A percentile compares a stretch with the other conserved stretches of the same genome.
These are phyloP conservation scores for Epinephelus lanceolatus DNA, from an alignment of 2,113 vertebrate species.

Conservation along the genomic window DNA sequence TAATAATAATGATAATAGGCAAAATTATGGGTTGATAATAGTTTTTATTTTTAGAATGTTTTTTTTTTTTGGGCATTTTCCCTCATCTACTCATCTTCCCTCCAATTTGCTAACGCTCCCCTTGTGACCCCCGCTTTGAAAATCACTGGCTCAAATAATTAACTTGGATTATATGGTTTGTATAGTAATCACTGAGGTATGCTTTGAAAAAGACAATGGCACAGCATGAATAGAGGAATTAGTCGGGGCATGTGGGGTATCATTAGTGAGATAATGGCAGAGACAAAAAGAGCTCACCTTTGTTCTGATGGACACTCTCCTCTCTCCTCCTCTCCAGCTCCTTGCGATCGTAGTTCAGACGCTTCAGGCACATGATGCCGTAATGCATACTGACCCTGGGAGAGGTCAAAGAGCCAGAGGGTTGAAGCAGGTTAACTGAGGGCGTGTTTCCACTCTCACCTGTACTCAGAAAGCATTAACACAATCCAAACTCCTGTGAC, in stretches of 20 bases:
- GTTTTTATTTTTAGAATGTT: too few species aligned
- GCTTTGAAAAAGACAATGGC: constrained; percentile 9
- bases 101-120: too few species aligned
- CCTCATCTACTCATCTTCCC: too few species aligned
- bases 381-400: constrained; percentile 94
- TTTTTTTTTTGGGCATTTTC: too few species aligned
- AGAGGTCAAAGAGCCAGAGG: constrained; percentile 59
- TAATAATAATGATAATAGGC: too few species aligned
- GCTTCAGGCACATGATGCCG: constrained; percentile 95
- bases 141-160: neutral
- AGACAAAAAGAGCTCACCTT: constrained; percentile 81
- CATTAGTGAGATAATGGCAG: constrained; percentile 11
- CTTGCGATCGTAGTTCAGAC: constrained; percentile 94
- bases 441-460: constrained; percentile 45
- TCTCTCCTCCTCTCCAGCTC: constrained; percentile 93
- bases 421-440: constrained; percentile 42
- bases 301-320: constrained; percentile 90
- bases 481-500: constrained; percentile 31
- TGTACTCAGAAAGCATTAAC: constrained; percentile 51
- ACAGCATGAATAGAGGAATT: constrained; percentile 20
- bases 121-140: too few species aligned
- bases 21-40: neutral
- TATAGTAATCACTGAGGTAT: neutral
- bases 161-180: neutral
- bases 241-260: neutral